These are phyloP conservation scores for Lagopus leucura DNA, from an alignment of 2,113 vertebrate species.

Conservation along the genomic window DNA sequence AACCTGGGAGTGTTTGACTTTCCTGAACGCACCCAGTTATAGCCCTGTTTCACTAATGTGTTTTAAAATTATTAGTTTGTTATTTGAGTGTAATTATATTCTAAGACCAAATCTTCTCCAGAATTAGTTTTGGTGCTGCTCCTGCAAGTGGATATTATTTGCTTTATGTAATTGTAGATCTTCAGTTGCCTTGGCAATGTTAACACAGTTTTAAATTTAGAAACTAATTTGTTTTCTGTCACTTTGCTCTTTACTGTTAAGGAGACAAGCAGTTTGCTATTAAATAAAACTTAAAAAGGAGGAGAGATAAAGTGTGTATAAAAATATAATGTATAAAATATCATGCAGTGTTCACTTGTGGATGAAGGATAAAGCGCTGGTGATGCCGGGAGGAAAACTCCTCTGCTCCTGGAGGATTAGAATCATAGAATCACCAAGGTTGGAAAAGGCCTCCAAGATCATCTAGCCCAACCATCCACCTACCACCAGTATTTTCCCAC, in stretches of 20 bases:
- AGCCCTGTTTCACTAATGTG: neutral
- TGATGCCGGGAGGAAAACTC: neutral
- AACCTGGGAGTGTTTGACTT: neutral
- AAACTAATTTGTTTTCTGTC: conserved; percentile 77
- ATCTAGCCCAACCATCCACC: too few species aligned
- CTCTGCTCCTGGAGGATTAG: neutral
- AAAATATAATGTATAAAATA: conserved; percentile 22
- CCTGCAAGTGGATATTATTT: conserved; percentile 43
- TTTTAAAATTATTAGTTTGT: conserved; percentile 21
- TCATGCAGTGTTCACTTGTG: neutral
- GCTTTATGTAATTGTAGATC: conserved; percentile 69
- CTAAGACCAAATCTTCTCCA: conserved; percentile 3
- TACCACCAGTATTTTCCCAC: too few species aligned
- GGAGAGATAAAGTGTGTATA: neutral
- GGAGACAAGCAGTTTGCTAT: conserved; percentile 71
- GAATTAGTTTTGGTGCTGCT: conserved; percentile 23
- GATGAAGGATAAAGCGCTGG: neutral
- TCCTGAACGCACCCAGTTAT: neutral
- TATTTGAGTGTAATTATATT: conserved; percentile 41
- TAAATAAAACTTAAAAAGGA: conserved; percentile 64
- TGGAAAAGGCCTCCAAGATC: too few species aligned
- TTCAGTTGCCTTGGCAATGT: conserved; percentile 68
- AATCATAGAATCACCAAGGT: too few species aligned
- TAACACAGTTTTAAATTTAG: conserved; percentile 74
- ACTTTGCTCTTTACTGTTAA: conserved; percentile 68